phyloP scores from a whole-genome alignment of 2,888 invertebrate species.

The Cactoblastis cactorum region DNA sequence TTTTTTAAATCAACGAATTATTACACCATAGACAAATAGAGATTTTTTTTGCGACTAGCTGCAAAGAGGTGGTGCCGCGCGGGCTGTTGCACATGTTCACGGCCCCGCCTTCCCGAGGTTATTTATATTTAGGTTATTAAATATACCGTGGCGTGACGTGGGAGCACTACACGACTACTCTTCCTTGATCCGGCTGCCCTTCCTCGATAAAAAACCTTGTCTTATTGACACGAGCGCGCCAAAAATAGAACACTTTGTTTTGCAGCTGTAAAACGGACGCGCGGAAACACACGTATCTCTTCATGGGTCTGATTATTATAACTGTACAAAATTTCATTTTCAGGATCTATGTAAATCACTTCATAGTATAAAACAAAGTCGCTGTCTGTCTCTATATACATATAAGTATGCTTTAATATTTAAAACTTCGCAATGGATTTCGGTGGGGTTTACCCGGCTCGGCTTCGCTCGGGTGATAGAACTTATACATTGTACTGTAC shows the following conservation, averaged over 20 bases:
- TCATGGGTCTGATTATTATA: neutral
- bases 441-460: too few relatives aligned
- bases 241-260: constrained; percentile 44
- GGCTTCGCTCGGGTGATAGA: too few relatives aligned
- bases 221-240: constrained; percentile 48
- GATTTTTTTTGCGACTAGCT: neutral
- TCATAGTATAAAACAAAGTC: neutral
- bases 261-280: constrained; percentile 23
- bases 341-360: neutral
- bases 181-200: constrained; percentile 63
- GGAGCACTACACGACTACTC: constrained; percentile 35
- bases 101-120: constrained; percentile 48
- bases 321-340: neutral
- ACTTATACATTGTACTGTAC: too few relatives aligned
- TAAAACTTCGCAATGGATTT: too few relatives aligned
- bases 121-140: too few relatives aligned
- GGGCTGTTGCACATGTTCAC: constrained; percentile 47
- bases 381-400: too few relatives aligned
- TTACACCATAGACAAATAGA: neutral
- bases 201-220: constrained; percentile 42
- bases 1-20: too few relatives aligned
- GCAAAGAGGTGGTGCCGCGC: constrained; percentile 52
- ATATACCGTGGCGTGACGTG: constrained; percentile 50
- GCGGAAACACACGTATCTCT: neutral
- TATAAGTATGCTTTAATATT: too few relatives aligned